These are phyloP conservation scores for Gonatopus flavifemur DNA, from an alignment of 1,140 invertebrate genomes.

Conservation along the genomic window DNA sequence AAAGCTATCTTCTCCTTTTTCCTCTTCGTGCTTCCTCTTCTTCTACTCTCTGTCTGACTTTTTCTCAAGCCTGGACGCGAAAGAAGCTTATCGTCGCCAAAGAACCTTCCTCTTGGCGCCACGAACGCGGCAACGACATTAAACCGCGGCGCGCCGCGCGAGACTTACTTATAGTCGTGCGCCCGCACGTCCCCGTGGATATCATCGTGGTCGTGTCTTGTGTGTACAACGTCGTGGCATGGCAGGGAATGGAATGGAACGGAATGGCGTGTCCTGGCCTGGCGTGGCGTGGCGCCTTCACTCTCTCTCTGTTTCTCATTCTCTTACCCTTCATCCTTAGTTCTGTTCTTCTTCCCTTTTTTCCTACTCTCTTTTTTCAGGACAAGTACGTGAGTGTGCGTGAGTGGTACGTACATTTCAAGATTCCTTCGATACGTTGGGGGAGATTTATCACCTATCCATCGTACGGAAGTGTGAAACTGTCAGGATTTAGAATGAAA, in stretches of 20 bases:
- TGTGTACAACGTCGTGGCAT: too few species aligned
- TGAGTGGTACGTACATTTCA: too few species aligned
- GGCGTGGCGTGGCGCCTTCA: conserved; percentile 43
- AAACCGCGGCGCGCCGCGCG: conserved; percentile 48
- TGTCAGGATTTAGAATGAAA: too few species aligned
- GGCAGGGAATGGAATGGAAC: too few species aligned
- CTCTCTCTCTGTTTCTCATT: not conserved
- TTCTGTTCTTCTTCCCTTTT: conserved; percentile 2
- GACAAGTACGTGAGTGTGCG: too few species aligned
- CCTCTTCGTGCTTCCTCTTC: not conserved
- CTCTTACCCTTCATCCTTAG: not conserved
- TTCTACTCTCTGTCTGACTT: not conserved
- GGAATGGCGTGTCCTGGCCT: conserved; percentile 29
- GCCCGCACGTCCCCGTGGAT: too few species aligned
- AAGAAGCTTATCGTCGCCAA: conserved; percentile 36
- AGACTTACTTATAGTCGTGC: conserved; percentile 54
- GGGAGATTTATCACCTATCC: too few species aligned
- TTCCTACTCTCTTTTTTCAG: conserved; percentile 8
- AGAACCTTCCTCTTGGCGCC: conserved; percentile 52
- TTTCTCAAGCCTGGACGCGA: conserved; percentile 20
- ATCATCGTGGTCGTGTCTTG: too few species aligned
- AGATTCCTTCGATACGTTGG: too few species aligned
- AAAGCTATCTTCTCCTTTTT: not conserved
- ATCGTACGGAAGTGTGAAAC: too few species aligned
- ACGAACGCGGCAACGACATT: conserved; percentile 55